These are phyloP conservation scores for Stegodyphus mimosarum DNA, from an alignment of 1,140 invertebrate genomes.

Conservation along the genomic window DNA sequence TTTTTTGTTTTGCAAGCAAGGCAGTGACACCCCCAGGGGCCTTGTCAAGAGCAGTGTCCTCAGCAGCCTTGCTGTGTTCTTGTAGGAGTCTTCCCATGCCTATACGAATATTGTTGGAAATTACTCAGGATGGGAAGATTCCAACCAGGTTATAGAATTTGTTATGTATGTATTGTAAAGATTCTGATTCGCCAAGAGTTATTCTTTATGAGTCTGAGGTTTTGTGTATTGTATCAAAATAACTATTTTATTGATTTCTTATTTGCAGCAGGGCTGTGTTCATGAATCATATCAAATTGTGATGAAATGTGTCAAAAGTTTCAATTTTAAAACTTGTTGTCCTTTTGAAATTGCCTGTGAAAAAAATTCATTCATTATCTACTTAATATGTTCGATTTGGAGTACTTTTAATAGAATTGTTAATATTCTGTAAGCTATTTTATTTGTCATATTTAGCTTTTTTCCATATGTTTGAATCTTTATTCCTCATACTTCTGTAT, in stretches of 20 bases:
- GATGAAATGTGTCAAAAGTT: not conserved
- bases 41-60: not conserved
- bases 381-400: no score
- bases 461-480: no score
- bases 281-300: conserved; percentile 46
- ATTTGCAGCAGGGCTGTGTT: conserved; percentile 43
- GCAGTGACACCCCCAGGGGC: not conserved
- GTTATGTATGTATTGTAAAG: conserved; percentile 39
- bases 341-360: no score
- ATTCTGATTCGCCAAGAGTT: conserved; percentile 13
- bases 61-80: conserved; percentile 12
- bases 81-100: conserved; percentile 56
- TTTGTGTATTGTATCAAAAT: not conserved
- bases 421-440: no score
- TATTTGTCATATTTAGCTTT: no score
- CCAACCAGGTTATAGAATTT: conserved; percentile 42
- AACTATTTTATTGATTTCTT: not conserved
- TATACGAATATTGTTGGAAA: conserved; percentile 44
- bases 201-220: not conserved
- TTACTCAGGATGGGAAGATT: conserved; percentile 55
- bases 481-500: no score
- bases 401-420: no score
- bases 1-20: not conserved
- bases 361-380: no score
- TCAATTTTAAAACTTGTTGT: no score